Base-by-base conservation (phyloP, 2,888 invertebrate species). In the Agonum fuliginosum region DNA sequence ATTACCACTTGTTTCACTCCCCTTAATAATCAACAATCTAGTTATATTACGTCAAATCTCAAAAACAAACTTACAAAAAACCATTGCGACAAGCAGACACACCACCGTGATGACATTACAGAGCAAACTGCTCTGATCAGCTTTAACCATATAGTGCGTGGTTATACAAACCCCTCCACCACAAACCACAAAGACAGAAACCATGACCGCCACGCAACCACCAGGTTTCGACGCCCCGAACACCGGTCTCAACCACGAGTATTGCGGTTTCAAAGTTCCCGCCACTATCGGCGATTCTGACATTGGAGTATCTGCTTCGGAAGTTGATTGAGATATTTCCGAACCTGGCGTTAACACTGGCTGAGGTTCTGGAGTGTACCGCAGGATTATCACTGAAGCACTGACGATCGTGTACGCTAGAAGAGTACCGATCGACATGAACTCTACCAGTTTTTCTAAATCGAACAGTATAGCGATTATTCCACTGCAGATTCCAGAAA, bases 361-460 rank as follows among this genome's bases (percentile, higher is more conserved):
- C 46, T 81, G 80, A 27, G 81, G 3, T 82, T 82, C 10, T 83
- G 86, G 83, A 78, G 83, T 89, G 83, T 97, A 97, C 58, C 97
- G 90, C 72, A 97, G 87, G 65, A 97, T 93, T 73, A 97, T 95
- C 3, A 97, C 95, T 79, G 95, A 94, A 10, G 95, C 95, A 80
- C 96, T 95, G 1, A 97, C 97, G 79, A 97, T 96, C 1, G 96
- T 96, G 85, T 97, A 97, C 0, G 96, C 96, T 81, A 96, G 86
- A 69, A 96, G 88, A 0, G 95, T 96, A 0, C 95, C 95, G 83
- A 97, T 97, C 0, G 97, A 97, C 95, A 97, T 96, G 84, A 97
- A 97, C 84, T 97, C 97, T 0, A 97, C 96, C 46, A 97, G 88
- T 81, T 96, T 96, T 81, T 95, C 93, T 81, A 97, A 89, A 86